phyloP scores from a whole-genome alignment of 2,797 vertebrate genomes.

The Rhinichthys osculus region DNA sequence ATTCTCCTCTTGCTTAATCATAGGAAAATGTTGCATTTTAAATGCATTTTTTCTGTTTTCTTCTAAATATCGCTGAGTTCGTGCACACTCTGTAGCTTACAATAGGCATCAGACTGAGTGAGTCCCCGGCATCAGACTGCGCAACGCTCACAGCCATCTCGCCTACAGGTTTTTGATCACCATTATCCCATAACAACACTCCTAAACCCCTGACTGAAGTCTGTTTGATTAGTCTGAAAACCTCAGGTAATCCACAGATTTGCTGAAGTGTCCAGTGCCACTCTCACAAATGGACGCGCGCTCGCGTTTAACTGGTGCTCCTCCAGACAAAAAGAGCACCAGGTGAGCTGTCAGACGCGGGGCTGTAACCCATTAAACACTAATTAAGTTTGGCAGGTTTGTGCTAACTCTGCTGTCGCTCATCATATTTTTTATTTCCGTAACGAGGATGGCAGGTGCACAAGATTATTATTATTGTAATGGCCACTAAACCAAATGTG shows the following conservation, averaged over 20 bases:
- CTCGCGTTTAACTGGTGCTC: slow-evolving; percentile 41
- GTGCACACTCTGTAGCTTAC: slow-evolving; percentile 61
- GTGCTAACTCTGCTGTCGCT: slow-evolving; percentile 65
- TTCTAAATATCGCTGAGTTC: slow-evolving; percentile 9
- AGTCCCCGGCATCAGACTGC: slow-evolving; percentile 56
- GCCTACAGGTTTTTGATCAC: slow-evolving; percentile 78
- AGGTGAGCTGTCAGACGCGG: slow-evolving; percentile 65
- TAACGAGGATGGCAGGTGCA: slow-evolving; percentile 54
- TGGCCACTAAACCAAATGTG: slow-evolving; percentile 30
- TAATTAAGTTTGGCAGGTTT: slow-evolving; percentile 72
- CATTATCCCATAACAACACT: slow-evolving; percentile 84
- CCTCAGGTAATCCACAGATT: slow-evolving; percentile 92
- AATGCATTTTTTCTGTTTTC: background rate
- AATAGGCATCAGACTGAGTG: slow-evolving; percentile 64
- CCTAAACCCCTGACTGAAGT: slow-evolving; percentile 90
- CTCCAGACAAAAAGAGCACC: slow-evolving; percentile 66
- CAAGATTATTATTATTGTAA: slow-evolving; percentile 35
- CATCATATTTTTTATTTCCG: slow-evolving; percentile 47
- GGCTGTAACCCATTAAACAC: slow-evolving; percentile 50
- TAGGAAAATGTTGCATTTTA: background rate
- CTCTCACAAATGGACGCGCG: slow-evolving; percentile 67
- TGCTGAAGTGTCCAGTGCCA: slow-evolving; percentile 88
- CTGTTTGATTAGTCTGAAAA: slow-evolving; percentile 95
- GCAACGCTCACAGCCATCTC: slow-evolving; percentile 80
- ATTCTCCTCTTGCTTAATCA: background rate